Conservation (phyloP, 2,888 invertebrate genomes). For the Pyralis farinalis region DNA sequence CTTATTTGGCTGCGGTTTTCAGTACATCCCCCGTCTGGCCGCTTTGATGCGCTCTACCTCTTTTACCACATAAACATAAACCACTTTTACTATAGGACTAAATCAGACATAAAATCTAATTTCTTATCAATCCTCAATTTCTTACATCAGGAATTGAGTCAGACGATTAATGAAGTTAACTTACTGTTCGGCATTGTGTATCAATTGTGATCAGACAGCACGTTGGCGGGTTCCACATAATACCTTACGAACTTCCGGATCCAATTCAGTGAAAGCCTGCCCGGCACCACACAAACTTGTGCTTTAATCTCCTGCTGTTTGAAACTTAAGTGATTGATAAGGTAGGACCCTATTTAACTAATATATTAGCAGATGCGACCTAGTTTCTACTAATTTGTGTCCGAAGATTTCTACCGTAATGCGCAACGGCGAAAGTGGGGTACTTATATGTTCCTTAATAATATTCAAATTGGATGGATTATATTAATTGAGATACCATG, state of each 20-base stretch:
- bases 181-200: neutral
- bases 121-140: no score
- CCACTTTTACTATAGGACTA: no score
- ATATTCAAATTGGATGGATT: no score
- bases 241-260: conserved; percentile 16
- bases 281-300: neutral
- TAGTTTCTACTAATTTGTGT: neutral
- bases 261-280: conserved; percentile 16
- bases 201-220: neutral
- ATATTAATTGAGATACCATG: no score
- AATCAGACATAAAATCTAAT: no score
- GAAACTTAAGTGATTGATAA: neutral
- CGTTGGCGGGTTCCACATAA: neutral
- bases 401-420: no score
- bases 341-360: neutral
- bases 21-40: no score
- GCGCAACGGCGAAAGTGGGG: no score
- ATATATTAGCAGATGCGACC: neutral
- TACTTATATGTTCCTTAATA: no score
- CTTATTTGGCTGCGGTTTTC: no score
- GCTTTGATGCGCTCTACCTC: no score
- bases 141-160: neutral
- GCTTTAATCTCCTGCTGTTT: neutral
- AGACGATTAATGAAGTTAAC: neutral
- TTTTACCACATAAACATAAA: no score